Conservation (phyloP, 2,888 invertebrate genomes). For the Blastobasis lacticolella region DNA sequence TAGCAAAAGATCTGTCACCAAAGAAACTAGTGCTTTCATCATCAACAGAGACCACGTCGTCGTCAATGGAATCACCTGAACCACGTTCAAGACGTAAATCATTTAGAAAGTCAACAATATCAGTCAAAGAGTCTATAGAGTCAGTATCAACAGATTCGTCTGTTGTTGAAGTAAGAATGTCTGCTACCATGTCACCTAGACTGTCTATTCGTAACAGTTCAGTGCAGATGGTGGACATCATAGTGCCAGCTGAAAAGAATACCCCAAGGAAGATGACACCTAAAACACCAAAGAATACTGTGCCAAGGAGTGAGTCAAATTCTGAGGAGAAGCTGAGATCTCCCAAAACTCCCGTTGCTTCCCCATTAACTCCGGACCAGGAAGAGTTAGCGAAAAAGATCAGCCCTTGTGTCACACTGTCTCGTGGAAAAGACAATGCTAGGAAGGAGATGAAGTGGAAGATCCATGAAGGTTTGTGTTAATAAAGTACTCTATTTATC, state of each 20-base stretch:
- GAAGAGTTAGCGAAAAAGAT: constrained; percentile 36
- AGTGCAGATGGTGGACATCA: background rate
- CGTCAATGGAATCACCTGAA: too few relatives aligned
- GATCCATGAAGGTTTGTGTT: constrained; percentile 45
- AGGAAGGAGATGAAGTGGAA: constrained; percentile 70
- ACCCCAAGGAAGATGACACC: constrained; percentile 16
- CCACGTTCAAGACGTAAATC: too few relatives aligned
- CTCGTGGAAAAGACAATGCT: constrained; percentile 75
- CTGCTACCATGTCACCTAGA: too few relatives aligned
- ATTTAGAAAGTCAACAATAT: too few relatives aligned
- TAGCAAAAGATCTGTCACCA: background rate
- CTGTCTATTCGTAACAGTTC: background rate
- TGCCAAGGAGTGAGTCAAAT: constrained; percentile 53
- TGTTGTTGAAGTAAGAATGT: too few relatives aligned
- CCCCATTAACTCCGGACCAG: constrained; percentile 39
- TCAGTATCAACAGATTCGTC: too few relatives aligned
- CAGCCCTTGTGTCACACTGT: constrained; percentile 75
- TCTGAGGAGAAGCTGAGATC: constrained; percentile 51
- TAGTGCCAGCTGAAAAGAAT: constrained; percentile 11
- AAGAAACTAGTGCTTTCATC: background rate
- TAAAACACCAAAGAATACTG: constrained; percentile 16
- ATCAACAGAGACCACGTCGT: too few relatives aligned
- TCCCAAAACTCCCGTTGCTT: constrained; percentile 30
- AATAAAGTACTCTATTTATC: background rate
- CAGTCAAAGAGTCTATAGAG: too few relatives aligned